Base-by-base conservation (phyloP, 2,113 vertebrate genomes). In the Anser brachyrhynchus region DNA sequence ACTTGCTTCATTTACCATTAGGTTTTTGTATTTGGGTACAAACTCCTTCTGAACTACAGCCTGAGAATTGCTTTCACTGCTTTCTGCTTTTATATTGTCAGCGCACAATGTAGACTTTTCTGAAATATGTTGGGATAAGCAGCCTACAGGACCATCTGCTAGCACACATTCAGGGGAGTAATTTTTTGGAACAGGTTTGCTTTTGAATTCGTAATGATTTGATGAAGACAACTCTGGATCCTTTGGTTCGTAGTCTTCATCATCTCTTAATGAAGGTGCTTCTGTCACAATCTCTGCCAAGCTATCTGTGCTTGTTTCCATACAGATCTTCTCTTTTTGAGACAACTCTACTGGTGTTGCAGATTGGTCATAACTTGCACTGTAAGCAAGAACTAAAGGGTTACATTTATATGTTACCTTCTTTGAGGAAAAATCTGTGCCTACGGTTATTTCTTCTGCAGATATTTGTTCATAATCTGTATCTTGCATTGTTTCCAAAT, bases 301-400 rank as follows among this genome's bases (percentile, higher is more conserved):
- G 54, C 90, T 98, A 66, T 98, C 98, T 69, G 93, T 97, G 90
- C 97, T 98, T 86, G 90, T 96, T 95, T 97, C 97, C 82, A 97
- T 92, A 83, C 90, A 97, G 85, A 94, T 80, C 16, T 74, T 93
- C 41, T 98, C 98, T 79, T 84, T 54, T 17, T 93, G 89, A 94
- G 85, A 76, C n/a, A 58, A 81, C 46, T 84, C 85, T 57, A 94
- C 23, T 61, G 85, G 87, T 71, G 43, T 65, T 78, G 96, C 88
- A 87, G 95, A 93, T 13, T 97, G 96, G 71, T 95, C 62, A 0
- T 80, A 96, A 76, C 61, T 93, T 70, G 76, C 22, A 46, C 71
- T 76, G 67, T 57, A 65, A 89, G 64, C 31, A 84, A 52, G n/a
- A 64, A 4, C 52, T 69, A 31, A 78, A 88, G 93, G 41, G 18